Base-by-base conservation (phyloP, 2,888 invertebrate genomes). In the Protula sp. region DNA sequence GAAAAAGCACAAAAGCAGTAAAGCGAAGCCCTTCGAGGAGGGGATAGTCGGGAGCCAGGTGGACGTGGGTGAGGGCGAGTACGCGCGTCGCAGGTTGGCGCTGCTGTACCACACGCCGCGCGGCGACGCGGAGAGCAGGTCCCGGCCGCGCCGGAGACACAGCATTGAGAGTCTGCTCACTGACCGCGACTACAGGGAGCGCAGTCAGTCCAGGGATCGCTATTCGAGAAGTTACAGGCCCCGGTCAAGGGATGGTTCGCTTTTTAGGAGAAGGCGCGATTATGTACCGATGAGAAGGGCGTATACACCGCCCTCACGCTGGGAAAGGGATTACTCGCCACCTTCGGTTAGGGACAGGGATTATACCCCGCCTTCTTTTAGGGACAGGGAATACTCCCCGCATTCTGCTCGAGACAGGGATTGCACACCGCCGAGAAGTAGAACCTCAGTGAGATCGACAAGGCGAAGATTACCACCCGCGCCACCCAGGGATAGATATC, bases 281-380 rank as follows among this genome's bases (percentile, higher is more conserved):
- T 3, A 5, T n/a, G 30, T 30, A 30, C 53, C 52, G n/a, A 28
- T 30, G 4, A 9, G 47, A 9, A 38, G 38, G 3, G 38, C 52
- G 4, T 58, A 53, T 27, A 58, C 58, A 9, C 53, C 53, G 4
- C 58, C 58, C 24, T n/a, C n/a, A n/a, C n/a, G n/a, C n/a, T n/a
- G n/a, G n/a, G 38, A 29, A 24, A 47, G 48, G 22, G 30, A 14
- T 24, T 9, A 27, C 38, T 45, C 9, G 3, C 38, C 22, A 4
- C 55, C 55, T 5, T 9, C 3, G 22, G 5, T 9, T 22, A 38
- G 30, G 38, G n/a, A n/a, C n/a, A 9, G 9, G 4, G 38, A 22
- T 3, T 28, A 30, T 5, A 50, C 14, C 50, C 50, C 14, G 5
- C 50, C 50, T 14, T 24, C 50, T 14, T 9, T 22, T 14, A 5